Conservation (phyloP, 2,113 vertebrate genomes). For the Sminthopsis crassicaudata region DNA sequence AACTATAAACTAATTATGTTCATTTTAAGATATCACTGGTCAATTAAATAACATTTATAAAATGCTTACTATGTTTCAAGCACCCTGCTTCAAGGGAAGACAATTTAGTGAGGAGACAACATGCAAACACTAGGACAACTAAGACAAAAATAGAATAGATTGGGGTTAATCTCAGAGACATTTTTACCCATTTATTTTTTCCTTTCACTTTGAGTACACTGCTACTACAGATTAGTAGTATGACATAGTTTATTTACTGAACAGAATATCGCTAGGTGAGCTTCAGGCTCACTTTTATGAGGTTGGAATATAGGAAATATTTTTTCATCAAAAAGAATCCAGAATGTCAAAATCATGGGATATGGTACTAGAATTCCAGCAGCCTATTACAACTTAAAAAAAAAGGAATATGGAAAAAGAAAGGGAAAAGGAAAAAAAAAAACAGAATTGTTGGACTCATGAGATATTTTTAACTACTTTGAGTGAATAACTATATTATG, state of each 20-base stretch:
- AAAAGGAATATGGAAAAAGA: neutral
- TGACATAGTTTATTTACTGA: neutral
- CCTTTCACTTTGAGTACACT: neutral
- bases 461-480: neutral
- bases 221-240: neutral
- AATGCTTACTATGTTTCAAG: neutral
- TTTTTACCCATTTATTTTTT: neutral
- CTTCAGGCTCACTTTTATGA: neutral
- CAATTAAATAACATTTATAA: neutral
- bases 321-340: neutral
- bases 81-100: neutral
- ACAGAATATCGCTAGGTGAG: neutral
- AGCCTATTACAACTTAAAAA: neutral
- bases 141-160: neutral
- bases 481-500: neutral
- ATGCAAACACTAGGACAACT: neutral
- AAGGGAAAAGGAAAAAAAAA: neutral
- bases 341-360: neutral
- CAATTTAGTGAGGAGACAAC: neutral
- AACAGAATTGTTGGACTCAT: neutral
- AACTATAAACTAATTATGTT: neutral
- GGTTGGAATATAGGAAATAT: neutral
- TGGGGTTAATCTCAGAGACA: neutral
- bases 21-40: neutral
- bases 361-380: neutral